phyloP scores from a whole-genome alignment of 2,797 vertebrate species.

The Percopsis omiscomaycus region DNA sequence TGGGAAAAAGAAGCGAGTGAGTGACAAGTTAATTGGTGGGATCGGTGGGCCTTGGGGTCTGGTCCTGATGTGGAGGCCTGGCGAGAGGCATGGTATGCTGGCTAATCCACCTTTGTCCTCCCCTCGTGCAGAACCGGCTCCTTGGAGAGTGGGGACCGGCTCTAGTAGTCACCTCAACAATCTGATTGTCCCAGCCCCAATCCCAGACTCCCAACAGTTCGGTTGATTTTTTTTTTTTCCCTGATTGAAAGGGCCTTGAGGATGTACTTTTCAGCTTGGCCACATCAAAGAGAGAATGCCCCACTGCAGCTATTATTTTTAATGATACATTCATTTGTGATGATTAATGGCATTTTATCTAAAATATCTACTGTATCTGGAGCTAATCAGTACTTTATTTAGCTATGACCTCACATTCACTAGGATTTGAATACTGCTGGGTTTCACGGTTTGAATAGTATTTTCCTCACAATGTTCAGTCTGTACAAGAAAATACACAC shows the following conservation, averaged over 20 bases:
- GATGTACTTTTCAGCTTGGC: constrained; percentile 31
- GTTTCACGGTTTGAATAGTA: constrained; percentile 1
- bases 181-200: constrained; percentile 61
- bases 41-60: constrained; percentile 68
- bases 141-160: constrained; percentile 59
- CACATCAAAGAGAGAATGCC: constrained; percentile 42
- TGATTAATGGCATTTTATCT: constrained; percentile 23
- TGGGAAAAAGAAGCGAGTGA: constrained; percentile 65
- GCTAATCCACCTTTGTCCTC: constrained; percentile 75
- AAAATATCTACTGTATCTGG: constrained; percentile 18
- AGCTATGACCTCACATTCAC: constrained; percentile 4
- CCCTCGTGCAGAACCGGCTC: constrained; percentile 50
- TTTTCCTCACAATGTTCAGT: not conserved
- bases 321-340: constrained; percentile 39
- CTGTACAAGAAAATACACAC: not conserved
- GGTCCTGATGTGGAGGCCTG: constrained; percentile 73
- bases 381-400: constrained; percentile 23
- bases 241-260: constrained; percentile 41
- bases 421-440: not conserved
- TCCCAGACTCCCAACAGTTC: constrained; percentile 37
- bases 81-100: constrained; percentile 68
- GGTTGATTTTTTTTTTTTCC: constrained; percentile 22
- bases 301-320: constrained; percentile 29
- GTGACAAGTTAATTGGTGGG: constrained; percentile 81
- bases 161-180: constrained; percentile 58